Evolutionary conservation across 2,888 invertebrate species (phyloP).

Genomic region (Pseudococcus viburni): DNA sequence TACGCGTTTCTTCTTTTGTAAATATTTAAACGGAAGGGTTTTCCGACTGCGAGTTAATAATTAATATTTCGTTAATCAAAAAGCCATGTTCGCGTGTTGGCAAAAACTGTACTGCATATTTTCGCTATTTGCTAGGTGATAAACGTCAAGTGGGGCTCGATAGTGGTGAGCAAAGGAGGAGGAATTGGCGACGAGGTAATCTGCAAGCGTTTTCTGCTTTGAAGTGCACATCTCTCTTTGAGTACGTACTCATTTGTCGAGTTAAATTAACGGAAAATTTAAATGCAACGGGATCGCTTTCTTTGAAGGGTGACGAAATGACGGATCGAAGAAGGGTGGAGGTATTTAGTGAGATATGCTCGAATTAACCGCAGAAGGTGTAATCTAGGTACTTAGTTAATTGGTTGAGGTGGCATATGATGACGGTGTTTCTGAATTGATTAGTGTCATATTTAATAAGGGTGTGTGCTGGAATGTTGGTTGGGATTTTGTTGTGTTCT

Average conservation of each 20-base stretch:
- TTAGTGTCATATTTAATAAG: neutral
- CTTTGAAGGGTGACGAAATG: neutral
- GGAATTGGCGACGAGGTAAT: neutral
- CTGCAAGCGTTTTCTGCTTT: conserved; percentile 4
- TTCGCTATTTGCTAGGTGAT: neutral
- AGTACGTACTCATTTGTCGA: conserved; percentile 23
- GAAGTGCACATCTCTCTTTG: conserved; percentile 14
- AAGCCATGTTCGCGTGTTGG: neutral
- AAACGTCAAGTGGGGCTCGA: conserved; percentile 27
- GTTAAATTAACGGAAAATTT: conserved; percentile 39
- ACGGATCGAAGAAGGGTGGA: neutral
- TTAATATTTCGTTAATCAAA: conserved; percentile 47
- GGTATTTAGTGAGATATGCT: neutral
- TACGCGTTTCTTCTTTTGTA: conserved; percentile 21
- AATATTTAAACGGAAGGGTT: conserved; percentile 39
- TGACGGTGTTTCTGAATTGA: neutral
- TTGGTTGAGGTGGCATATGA: neutral
- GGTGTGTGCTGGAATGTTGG: neutral
- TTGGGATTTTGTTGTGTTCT: neutral
- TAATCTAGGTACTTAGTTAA: neutral
- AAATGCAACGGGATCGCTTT: neutral
- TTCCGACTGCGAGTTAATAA: conserved; percentile 31
- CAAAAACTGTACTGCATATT: neutral
- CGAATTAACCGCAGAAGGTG: neutral
- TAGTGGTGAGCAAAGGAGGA: neutral